Evolutionary conservation across 2,888 invertebrate species (phyloP), one percentile per base, ranked within the genome.

Genomic region (Quadriops clusia): DNA sequence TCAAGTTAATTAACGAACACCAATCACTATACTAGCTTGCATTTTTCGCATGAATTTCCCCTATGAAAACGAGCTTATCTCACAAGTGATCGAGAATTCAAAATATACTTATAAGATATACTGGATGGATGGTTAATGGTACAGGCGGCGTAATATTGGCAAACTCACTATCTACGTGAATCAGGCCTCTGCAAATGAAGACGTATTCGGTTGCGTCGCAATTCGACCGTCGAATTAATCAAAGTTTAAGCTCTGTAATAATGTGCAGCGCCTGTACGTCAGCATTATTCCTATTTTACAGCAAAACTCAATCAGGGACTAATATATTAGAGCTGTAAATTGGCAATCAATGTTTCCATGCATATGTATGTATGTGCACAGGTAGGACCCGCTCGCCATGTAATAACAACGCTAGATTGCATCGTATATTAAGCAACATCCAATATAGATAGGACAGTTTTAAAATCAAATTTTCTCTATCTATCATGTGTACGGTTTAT

Each of bases 281-380:
- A 59, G 59, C 61, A 60, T 60, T 60, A 60, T 60, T 60, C 58
- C 60, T 60, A 58, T 63, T 63, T 61, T 60, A 61, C 59, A 58
- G 56, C 57, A 58, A 61, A 61, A 61, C 61, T 62, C 63, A 61
- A 63, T 62, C 61, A 63, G 56, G 54, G 58, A 55, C 57, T 61
- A 61, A 63, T 62, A 61, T 61, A 61, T 63, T 63, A 61, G 58
- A 60, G 60, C 58, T 61, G 61, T 60, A 61, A 63, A 63, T 63
- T 61, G 61, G 59, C 62, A 62, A 62, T 63, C 63, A 61, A 61
- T 61, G 61, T 61, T 61, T 58, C 56, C 58, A 61, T 61, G 61
- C 60, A 61, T 61, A 60, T 60, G 60, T 56, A 61, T 60, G 56
- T 52, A 40, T 32, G 32, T 25, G 34, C 33, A 30, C 33, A 34